Evolutionary conservation across 2,797 vertebrate genomes (phyloP).

Genomic region (Pseudochirops cupreus): DNA sequence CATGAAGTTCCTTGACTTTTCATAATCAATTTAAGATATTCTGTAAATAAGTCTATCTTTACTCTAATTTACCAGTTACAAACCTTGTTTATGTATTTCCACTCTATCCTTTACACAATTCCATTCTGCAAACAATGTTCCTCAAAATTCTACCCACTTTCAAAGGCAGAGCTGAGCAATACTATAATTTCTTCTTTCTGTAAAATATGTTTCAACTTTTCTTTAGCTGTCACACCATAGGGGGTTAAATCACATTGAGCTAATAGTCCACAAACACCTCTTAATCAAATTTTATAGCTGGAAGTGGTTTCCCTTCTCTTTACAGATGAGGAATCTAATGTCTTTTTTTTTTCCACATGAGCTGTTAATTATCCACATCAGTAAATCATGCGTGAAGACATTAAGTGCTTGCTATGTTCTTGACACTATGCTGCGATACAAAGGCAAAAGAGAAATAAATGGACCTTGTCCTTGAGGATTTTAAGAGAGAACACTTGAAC

Average conservation of each 20-base stretch:
- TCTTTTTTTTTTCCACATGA: background rate
- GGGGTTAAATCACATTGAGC: background rate
- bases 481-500: background rate
- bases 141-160: background rate
- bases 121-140: background rate
- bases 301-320: background rate
- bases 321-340: background rate
- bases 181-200: background rate
- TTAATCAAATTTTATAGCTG: background rate
- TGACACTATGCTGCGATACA: background rate
- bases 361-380: background rate
- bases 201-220: background rate
- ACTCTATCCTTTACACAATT: background rate
- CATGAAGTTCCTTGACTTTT: background rate
- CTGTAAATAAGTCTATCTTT: background rate
- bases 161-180: background rate
- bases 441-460: background rate
- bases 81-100: background rate
- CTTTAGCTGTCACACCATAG: background rate
- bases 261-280: background rate
- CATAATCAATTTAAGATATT: background rate
- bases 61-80: background rate
- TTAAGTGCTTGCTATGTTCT: background rate
- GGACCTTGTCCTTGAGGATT: background rate
- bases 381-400: background rate